These are phyloP conservation scores for Chloroceryle amazona DNA, from an alignment of 2,797 vertebrate genomes.

Conservation along the genomic window DNA sequence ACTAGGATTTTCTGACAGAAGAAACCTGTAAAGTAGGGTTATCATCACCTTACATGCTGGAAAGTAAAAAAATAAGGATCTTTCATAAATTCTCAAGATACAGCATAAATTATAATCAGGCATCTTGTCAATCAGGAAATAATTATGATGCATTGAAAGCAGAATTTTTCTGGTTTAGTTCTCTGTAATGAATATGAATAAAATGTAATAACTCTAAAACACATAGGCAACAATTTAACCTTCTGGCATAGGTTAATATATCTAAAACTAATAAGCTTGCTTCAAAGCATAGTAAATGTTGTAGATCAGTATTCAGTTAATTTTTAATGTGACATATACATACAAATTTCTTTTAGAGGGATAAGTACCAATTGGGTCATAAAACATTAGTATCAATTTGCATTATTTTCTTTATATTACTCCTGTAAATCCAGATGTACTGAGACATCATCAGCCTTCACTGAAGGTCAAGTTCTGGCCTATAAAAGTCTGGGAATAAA, in stretches of 20 bases:
- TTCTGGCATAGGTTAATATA: not conserved
- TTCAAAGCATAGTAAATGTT: not conserved
- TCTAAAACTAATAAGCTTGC: not conserved
- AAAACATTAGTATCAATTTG: not conserved
- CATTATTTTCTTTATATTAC: not conserved
- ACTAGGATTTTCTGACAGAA: not conserved
- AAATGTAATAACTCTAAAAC: not conserved
- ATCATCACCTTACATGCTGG: not conserved
- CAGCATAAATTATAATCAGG: not conserved
- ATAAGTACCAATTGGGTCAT: not conserved
- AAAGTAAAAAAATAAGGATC: not conserved
- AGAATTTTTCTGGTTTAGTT: not conserved
- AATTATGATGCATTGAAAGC: constrained; percentile 29
- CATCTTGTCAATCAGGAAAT: constrained; percentile 27
- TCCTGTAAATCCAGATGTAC: not conserved
- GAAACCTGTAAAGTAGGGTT: not conserved
- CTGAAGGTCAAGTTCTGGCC: not conserved
- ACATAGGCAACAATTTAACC: not conserved
- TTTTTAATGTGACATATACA: not conserved
- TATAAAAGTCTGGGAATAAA: not conserved
- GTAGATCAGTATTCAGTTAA: not conserved
- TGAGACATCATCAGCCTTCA: not conserved
- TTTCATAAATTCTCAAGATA: not conserved
- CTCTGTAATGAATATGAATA: not conserved
- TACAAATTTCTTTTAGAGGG: not conserved